phyloP scores from a whole-genome alignment of 30 jellyfish, hydroid and myxozoan genomes.

The Pelagia noctiluca region DNA sequence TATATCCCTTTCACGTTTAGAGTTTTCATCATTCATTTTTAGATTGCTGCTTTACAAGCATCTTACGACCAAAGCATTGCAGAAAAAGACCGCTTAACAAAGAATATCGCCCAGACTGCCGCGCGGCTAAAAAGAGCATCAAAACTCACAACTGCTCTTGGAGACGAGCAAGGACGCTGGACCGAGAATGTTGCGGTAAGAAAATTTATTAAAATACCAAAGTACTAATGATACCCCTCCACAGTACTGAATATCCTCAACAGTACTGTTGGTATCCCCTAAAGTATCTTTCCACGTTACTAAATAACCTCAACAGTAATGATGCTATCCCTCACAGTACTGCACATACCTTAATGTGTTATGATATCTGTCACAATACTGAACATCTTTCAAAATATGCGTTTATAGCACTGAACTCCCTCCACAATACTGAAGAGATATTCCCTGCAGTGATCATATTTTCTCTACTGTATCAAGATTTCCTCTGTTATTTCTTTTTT shows the following conservation, averaged over 20 bases:
- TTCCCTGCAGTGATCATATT: neutral
- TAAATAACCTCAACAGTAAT: neutral
- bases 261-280: no score
- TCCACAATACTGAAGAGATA: no score
- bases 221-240: no score
- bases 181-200: slow-evolving; percentile 96
- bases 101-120: slow-evolving; percentile 96
- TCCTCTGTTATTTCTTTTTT: no score
- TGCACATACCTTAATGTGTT: no score
- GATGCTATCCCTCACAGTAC: neutral
- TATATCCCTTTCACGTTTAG: neutral
- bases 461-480: no score
- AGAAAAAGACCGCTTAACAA: slow-evolving; percentile 87
- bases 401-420: no score
- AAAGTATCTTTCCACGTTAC: no score
- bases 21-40: neutral
- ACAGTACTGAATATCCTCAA: no score
- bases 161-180: slow-evolving; percentile 98
- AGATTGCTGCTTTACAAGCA: slow-evolving; percentile 93
- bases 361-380: no score
- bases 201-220: slow-evolving; percentile 3
- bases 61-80: slow-evolving; percentile 82
- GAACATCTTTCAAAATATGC: no score
- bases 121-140: slow-evolving; percentile 96
- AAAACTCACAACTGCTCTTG: slow-evolving; percentile 91